Evolutionary conservation across 2,797 vertebrate species (phyloP).

Genomic region (Protosalanx chinensis): DNA sequence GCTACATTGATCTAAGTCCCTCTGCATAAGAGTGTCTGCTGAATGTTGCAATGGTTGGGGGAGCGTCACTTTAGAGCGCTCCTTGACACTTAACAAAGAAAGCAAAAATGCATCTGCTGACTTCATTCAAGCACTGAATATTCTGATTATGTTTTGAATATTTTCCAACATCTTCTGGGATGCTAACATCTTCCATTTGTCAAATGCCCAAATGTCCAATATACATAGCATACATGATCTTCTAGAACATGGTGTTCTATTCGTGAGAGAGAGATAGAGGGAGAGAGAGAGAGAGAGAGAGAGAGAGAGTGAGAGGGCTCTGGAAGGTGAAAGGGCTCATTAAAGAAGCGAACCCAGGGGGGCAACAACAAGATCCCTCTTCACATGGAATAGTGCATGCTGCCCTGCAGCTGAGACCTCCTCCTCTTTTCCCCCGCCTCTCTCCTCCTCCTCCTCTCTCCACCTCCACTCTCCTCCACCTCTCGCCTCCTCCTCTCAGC

Average conservation of each 20-base stretch:
- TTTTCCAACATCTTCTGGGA: too few species aligned
- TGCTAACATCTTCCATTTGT: too few species aligned
- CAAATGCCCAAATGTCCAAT: too few species aligned
- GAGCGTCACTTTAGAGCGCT: too few species aligned
- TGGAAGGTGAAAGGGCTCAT: slow-evolving; percentile 63
- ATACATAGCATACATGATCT: not conserved
- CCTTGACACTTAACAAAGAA: too few species aligned
- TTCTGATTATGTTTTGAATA: too few species aligned
- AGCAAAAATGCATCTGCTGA: too few species aligned
- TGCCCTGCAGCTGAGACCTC: slow-evolving; percentile 68
- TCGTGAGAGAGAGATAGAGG: not conserved
- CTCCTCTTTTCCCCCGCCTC: not conserved
- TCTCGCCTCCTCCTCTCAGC: not conserved
- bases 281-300: slow-evolving; percentile 47
- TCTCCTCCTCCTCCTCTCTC: not conserved
- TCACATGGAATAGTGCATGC: slow-evolving; percentile 58
- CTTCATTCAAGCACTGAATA: too few species aligned
- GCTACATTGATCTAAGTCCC: too few species aligned
- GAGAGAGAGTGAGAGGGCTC: slow-evolving; percentile 37
- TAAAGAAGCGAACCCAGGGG: slow-evolving; percentile 45
- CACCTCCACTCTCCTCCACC: too few species aligned
- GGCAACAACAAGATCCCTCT: slow-evolving; percentile 59
- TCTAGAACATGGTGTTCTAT: slow-evolving; percentile 4
- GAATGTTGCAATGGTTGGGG: too few species aligned
- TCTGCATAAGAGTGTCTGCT: too few species aligned